Evolutionary conservation across 2,113 vertebrate genomes (phyloP), one percentile per base, ranked within the genome.

Genomic region (Colaptes auratus): DNA sequence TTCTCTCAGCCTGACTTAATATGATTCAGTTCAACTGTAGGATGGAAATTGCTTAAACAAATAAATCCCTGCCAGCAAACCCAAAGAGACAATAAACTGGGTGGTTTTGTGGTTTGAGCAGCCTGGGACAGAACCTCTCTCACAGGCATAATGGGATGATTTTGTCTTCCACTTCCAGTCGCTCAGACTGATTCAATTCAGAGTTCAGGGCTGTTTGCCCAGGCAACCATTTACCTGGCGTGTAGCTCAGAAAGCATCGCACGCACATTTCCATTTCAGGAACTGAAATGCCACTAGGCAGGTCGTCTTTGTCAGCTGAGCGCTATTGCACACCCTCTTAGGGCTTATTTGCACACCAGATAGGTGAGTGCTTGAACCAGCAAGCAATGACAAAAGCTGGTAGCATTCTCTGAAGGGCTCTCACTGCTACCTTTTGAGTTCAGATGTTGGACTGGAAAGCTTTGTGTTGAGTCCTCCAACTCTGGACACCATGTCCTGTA

Each of bases 341-440:
- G 6, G 15, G 71, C 88, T 96, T 91, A 86, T 86, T 93, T 95
- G 82, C 86, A 71, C 94, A 79, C 90, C 90, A 94, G 93, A 95
- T 76, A 86, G 94, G 69, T 90, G 90, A 96, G 88, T 86, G 39
- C 39, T 39, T 73, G 90, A 94, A 82, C 67, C 86, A 77, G 82
- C 35, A 63, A 86, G 33, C 1, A 95, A 95, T 83, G 53, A 82
- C 88, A 89, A 91, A 91, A 88, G 56, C 42, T 91, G 80, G 21
- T 48, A 88, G 64, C 63, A 64, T 46, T 89, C 42, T 91, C 66
- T 88, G 84, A 90, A 83, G 69, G 69, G 27, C n/a, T 86, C 33
- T 74, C 65, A 18, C 36, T 90, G 56, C 46, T 91, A 66, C 64
- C 88, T 94, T 82, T 55, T 60, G 21, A 66, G 73, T 91, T 79